A percentile compares a stretch with the other conserved stretches of the same genome.
phyloP scores from a whole-genome alignment of 2,113 vertebrate genomes.

The Hassar affinis region DNA sequence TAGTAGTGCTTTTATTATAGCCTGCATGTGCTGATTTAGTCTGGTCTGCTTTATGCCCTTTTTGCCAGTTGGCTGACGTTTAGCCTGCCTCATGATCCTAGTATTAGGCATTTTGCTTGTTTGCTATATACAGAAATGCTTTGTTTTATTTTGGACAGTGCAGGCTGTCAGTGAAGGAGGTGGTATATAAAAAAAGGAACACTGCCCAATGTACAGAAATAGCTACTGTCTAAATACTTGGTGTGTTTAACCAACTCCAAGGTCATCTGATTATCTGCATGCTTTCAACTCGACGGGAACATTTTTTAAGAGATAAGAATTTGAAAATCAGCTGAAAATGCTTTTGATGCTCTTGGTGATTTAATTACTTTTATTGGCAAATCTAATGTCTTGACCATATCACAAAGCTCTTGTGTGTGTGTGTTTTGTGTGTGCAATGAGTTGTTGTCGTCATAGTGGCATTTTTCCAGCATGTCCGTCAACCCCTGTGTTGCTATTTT shows the following conservation, averaged over 20 bases:
- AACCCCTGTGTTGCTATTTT: constrained; percentile 67
- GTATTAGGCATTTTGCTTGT: neutral
- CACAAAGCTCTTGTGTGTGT: neutral
- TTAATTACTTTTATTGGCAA: constrained; percentile 15
- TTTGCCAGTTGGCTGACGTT: neutral
- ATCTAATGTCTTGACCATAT: neutral
- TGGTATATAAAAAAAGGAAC: neutral
- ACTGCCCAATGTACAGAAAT: neutral
- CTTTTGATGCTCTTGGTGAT: neutral
- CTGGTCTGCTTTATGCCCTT: neutral
- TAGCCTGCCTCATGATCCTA: neutral
- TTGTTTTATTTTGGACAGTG: neutral
- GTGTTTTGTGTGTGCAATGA: constrained; percentile 20
- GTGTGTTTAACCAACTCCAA: neutral
- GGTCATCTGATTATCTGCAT: constrained; percentile 14
- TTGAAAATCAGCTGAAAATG: neutral
- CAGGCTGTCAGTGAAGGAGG: neutral
- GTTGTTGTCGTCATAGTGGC: constrained; percentile 46
- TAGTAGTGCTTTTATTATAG: neutral
- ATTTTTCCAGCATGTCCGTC: constrained; percentile 53
- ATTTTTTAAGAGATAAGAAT: neutral
- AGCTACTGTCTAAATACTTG: neutral
- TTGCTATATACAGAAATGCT: neutral
- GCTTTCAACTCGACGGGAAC: too few species aligned
- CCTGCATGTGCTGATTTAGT: neutral